Conservation (phyloP, 2,888 invertebrate species). For the Pristionchus exspectatus region DNA sequence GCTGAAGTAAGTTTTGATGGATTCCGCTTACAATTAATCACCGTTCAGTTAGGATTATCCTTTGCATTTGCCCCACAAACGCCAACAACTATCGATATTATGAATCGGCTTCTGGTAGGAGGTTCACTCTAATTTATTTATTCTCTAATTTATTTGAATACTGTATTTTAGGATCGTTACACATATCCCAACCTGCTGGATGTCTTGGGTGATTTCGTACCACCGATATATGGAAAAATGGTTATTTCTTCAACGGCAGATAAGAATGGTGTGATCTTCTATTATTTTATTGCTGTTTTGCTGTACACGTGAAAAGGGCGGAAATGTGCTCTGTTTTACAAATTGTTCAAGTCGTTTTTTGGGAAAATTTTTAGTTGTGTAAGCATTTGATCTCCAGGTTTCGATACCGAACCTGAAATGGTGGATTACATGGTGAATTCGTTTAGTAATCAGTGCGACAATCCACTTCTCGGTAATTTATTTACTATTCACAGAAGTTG, state of each 20-base stretch:
- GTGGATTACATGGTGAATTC: conserved; percentile 76
- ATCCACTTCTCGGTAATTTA: conserved; percentile 67
- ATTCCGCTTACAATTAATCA: not conserved
- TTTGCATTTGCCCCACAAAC: conserved; percentile 71
- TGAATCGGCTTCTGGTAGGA: conserved; percentile 60
- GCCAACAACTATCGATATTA: conserved; percentile 62
- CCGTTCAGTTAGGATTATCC: conserved; percentile 56
- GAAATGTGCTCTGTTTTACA: too few species aligned
- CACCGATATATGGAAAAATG: not conserved
- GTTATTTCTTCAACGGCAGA: not conserved
- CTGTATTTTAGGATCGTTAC: not conserved
- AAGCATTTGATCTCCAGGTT: conserved; percentile 68
- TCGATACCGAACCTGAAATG: conserved; percentile 79
- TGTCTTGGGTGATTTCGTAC: not conserved
- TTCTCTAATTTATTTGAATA: not conserved
- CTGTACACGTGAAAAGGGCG: too few species aligned
- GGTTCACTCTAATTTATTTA: not conserved
- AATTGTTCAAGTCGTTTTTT: too few species aligned
- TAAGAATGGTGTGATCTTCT: not conserved
- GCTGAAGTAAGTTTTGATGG: not conserved
- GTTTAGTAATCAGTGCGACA: conserved; percentile 70
- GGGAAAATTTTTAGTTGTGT: too few species aligned
- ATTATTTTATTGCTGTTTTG: not conserved
- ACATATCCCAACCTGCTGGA: not conserved
- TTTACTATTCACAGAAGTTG: not conserved